Evolutionary conservation across 2,113 vertebrate genomes (phyloP).

Genomic region (Hippocampus abdominalis): DNA sequence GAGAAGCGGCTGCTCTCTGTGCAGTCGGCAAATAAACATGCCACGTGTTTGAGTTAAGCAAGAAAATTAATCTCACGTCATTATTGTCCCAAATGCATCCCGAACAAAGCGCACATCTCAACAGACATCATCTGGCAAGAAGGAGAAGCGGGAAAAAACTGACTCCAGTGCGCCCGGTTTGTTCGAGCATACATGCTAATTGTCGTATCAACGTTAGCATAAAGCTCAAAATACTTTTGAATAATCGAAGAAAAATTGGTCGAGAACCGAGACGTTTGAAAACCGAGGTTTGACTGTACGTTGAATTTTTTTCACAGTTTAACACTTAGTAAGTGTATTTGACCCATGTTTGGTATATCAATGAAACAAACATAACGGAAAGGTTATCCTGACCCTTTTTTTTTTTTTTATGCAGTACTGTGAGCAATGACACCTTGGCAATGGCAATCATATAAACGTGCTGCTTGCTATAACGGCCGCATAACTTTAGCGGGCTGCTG

Average conservation of each 20-base stretch:
- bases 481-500: constrained; percentile 21
- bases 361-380: not conserved
- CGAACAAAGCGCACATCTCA: no score
- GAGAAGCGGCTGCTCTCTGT: no score
- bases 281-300: no score
- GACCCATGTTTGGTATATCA: not conserved
- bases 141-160: not conserved
- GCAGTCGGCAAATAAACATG: no score
- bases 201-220: not conserved
- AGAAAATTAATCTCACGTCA: no score
- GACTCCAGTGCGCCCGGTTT: not conserved
- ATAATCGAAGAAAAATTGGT: no score
- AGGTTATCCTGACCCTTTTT: not conserved
- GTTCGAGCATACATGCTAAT: not conserved
- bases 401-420: not conserved
- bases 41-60: no score
- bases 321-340: no score
- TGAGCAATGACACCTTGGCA: not conserved
- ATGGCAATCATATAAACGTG: not conserved
- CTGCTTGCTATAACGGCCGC: not conserved
- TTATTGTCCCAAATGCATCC: no score
- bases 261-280: no score
- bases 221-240: no score
- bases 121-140: not conserved
- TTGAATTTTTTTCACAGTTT: no score